Conservation (phyloP, 1,140 invertebrate genomes). For the Metopolophium dirhodum region DNA sequence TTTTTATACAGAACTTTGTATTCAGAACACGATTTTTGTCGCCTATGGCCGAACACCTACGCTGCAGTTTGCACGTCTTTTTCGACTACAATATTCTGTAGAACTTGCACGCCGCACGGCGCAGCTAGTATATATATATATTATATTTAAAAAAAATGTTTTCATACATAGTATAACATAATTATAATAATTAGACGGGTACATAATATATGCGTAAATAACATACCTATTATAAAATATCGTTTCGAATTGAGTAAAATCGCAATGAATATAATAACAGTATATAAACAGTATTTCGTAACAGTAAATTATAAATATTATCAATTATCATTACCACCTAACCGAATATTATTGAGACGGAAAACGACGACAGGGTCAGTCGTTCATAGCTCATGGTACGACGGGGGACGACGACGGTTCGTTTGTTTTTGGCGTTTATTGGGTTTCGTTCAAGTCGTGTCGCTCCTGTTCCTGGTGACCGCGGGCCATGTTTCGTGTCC, state of each 20-base stretch:
- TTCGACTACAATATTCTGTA: neutral
- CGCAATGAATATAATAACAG: neutral
- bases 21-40: neutral
- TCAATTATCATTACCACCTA: neutral
- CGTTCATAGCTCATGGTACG: too few species aligned
- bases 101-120: neutral
- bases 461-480: slow-evolving; percentile 15
- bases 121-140: neutral
- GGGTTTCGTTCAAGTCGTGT: slow-evolving; percentile 23
- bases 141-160: neutral
- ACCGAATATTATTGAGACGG: neutral
- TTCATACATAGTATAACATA: neutral
- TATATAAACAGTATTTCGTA: neutral
- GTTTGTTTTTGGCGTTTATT: neutral
- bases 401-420: neutral
- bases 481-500: slow-evolving; percentile 2
- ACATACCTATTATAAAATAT: neutral
- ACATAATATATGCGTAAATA: neutral
- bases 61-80: neutral
- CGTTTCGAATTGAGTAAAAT: neutral
- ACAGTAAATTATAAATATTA: neutral
- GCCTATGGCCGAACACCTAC: neutral
- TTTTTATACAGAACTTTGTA: neutral
- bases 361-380: neutral
- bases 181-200: neutral